Base-by-base conservation (phyloP, 2,888 invertebrate genomes). In the Brachylomia viminalis region DNA sequence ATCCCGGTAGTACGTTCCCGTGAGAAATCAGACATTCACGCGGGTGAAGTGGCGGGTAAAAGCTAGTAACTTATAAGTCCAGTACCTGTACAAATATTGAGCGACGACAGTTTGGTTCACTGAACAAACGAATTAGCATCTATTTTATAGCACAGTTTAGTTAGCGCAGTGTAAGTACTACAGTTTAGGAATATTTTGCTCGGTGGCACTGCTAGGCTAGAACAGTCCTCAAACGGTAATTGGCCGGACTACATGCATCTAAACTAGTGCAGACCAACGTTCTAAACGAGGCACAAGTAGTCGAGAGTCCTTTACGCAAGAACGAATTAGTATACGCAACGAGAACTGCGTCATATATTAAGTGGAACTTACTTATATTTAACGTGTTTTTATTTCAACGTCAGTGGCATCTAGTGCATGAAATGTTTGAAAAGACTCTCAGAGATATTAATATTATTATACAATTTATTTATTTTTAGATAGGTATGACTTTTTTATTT, bases 291-390 rank as follows among this genome's bases (percentile, higher is more conserved):
- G 66, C 68, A 79, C 58, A 77, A 72, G 61, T 54, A 69, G 38
- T 58, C 45, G n/a, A 69, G 71, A 47, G 62, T 56, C 30, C 42
- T 79, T 76, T 70, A 72, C 42, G 59, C 52, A 76, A 76, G 30
- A 69, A 62, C 66, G 75, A 74, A 84, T 86, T 86, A 86, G 84
- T 54, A 61, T 38, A 79, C 67, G 75, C 65, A 85, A 58, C 49
- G 59, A 59, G 56, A 62, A 59, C 68, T 72, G 64, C 74, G 72
- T 85, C 54, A 71, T 61, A 70, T 58, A 56, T 72, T 20, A 66
- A 58, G 17, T 52, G 30, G 33, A 73, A 72, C 71, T 72, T 77
- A 54, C 7, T 4, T 23, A 30, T 17, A 17, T 49, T 23, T 33
- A 15, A 47, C 30, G 15, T 79, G 27, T 33, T 59, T 76, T 64